Evolutionary conservation across 2,113 vertebrate genomes (phyloP).

Genomic region (Hassar affinis): DNA sequence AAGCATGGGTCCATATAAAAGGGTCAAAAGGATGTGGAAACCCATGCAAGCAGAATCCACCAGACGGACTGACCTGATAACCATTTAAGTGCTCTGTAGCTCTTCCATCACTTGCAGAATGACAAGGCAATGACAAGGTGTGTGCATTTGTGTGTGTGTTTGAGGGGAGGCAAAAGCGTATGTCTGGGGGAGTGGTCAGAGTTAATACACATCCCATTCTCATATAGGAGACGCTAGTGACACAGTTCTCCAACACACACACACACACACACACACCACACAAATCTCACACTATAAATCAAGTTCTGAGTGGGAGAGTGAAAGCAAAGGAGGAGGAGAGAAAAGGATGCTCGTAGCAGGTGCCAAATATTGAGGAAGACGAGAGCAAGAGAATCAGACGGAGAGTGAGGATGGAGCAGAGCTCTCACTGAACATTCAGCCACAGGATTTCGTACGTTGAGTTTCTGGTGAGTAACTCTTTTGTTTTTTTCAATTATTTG

Average conservation of each 20-base stretch:
- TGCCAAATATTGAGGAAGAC: conserved; percentile 65
- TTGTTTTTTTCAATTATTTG: not conserved
- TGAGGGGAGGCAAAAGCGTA: conserved; percentile 47
- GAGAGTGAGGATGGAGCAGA: conserved; percentile 62
- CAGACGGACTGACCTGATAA: conserved; percentile 17
- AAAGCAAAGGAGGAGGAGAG: conserved; percentile 64
- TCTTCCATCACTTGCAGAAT: conserved; percentile 32
- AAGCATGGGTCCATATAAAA: conserved; percentile 11
- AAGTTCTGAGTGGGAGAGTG: conserved; percentile 31
- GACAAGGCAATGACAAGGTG: conserved; percentile 21
- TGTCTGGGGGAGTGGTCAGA: conserved; percentile 16
- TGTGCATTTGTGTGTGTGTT: conserved; percentile 21
- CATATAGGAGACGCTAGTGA: conserved; percentile 59
- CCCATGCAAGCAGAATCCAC: conserved; percentile 19
- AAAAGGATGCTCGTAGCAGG: conserved; percentile 72
- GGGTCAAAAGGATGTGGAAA: conserved; percentile 6
- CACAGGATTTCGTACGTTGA: conserved; percentile 35
- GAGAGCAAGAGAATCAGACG: conserved; percentile 36
- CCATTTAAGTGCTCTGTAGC: conserved; percentile 10
- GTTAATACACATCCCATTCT: conserved; percentile 67
- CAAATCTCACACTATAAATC: conserved; percentile 46
- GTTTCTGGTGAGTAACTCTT: conserved; percentile 40
- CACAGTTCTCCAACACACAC: conserved; percentile 60
- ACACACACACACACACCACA: conserved; percentile 52
- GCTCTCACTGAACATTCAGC: conserved; percentile 57